Conservation (phyloP, 2,797 vertebrate genomes). For the Anguilla obscura region DNA sequence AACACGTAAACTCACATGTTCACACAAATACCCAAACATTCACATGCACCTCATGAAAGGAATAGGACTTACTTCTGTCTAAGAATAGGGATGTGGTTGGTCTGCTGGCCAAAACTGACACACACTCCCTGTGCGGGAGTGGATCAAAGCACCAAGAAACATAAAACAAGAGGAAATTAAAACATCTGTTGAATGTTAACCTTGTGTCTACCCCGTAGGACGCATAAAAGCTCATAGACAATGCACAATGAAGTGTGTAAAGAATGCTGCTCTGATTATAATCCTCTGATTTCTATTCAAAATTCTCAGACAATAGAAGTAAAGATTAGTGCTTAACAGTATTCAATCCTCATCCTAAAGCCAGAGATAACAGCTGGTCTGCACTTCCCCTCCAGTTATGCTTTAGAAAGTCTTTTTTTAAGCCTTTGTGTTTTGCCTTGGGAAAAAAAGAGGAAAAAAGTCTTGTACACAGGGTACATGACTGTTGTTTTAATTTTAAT, state of each 20-base stretch:
- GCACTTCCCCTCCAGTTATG: neutral
- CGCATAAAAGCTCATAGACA: neutral
- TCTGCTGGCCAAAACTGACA: too few species aligned
- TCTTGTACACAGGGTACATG: neutral
- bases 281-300: neutral
- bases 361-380: neutral
- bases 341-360: neutral
- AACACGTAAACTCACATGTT: slow-evolving; percentile 43
- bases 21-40: slow-evolving; percentile 19
- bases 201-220: neutral
- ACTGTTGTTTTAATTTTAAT: slow-evolving; percentile 34
- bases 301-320: neutral
- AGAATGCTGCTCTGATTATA: neutral
- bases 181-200: neutral
- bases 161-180: neutral
- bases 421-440: neutral
- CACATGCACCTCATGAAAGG: neutral
- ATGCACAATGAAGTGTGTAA: neutral
- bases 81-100: neutral
- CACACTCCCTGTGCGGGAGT: neutral
- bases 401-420: too few species aligned
- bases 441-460: neutral
- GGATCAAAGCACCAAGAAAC: neutral
- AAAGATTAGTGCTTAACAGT: neutral
- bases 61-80: neutral